These are phyloP conservation scores for Platysteira castanea DNA, from an alignment of 2,113 vertebrate species.

Conservation along the genomic window DNA sequence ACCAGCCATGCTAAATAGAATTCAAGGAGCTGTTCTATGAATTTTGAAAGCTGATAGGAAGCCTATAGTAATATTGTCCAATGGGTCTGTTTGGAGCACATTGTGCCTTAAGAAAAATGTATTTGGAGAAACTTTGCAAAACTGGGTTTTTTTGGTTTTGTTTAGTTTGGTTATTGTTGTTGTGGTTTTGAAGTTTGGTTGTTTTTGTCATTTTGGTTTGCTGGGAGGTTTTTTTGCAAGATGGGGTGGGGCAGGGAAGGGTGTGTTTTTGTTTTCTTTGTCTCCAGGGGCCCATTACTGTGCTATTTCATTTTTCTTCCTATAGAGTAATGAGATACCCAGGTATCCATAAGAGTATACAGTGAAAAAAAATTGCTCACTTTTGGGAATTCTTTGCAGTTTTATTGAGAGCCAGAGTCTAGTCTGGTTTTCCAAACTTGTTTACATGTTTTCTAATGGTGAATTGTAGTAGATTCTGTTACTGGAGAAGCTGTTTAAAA, in stretches of 20 bases:
- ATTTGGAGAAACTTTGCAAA: background rate
- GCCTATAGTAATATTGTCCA: background rate
- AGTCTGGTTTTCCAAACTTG: background rate
- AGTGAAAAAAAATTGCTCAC: background rate
- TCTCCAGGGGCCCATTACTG: background rate
- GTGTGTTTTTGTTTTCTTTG: background rate
- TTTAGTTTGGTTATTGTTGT: background rate
- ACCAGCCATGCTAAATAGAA: background rate
- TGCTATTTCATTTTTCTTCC: background rate
- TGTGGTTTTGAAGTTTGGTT: background rate
- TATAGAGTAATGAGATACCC: background rate
- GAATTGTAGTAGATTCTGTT: background rate
- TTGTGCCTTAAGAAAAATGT: background rate
- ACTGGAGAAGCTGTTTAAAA: background rate
- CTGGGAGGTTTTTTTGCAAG: background rate
- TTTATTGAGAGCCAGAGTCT: background rate
- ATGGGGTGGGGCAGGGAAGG: too few relatives aligned
- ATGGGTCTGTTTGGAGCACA: background rate
- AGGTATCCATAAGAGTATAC: background rate
- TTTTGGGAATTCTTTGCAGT: background rate
- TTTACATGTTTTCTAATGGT: background rate
- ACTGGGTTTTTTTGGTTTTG: background rate
- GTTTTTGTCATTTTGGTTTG: background rate
- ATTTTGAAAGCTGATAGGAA: background rate
- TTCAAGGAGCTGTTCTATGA: background rate